These are phyloP conservation scores for Ophioderma brevispina DNA, from an alignment of 35 echinoderm and acorn worm genomes.

Conservation along the genomic window DNA sequence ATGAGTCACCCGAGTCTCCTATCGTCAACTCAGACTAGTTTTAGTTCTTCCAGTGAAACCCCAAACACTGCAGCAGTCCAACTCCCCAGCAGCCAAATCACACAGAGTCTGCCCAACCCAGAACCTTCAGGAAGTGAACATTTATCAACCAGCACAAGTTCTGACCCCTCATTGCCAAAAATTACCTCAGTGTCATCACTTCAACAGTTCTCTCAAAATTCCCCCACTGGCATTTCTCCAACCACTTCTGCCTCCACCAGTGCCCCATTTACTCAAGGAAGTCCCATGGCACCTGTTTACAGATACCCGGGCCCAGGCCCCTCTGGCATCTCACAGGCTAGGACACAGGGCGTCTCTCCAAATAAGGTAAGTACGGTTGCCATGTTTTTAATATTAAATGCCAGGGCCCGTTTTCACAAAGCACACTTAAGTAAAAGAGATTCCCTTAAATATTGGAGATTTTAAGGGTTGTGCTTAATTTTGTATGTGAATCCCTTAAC, in stretches of 20 bases:
- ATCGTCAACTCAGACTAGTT: background rate
- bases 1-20: background rate
- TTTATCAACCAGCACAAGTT: background rate
- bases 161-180: background rate
- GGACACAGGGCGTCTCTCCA: background rate
- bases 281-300: background rate
- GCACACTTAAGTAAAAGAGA: too few relatives aligned
- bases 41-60: background rate
- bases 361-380: background rate
- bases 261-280: background rate
- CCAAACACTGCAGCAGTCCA: background rate
- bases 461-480: too few relatives aligned
- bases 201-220: background rate
- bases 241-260: background rate
- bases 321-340: background rate
- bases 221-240: background rate
- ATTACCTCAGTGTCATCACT: background rate
- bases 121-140: background rate
- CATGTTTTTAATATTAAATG: too few relatives aligned
- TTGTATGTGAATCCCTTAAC: too few relatives aligned
- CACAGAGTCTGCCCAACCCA: background rate
- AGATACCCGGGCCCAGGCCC: background rate
- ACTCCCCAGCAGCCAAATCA: background rate
- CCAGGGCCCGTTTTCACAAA: too few relatives aligned
- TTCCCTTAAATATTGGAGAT: too few relatives aligned